Evolutionary conservation across 2,797 vertebrate genomes (phyloP).

Genomic region (Threskiornis aethiopicus): DNA sequence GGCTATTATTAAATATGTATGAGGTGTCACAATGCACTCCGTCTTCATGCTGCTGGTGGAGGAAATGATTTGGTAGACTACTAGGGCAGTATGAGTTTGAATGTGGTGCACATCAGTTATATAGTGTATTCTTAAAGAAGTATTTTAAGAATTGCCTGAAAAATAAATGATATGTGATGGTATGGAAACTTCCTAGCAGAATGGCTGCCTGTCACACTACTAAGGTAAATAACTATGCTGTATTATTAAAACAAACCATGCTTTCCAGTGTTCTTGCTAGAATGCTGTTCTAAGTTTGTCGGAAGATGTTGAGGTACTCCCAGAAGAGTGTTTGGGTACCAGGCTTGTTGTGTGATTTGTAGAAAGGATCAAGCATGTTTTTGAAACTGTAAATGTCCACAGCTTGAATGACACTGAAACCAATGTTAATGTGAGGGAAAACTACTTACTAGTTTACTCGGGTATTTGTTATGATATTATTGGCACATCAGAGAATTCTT

Average conservation of each 20-base stretch:
- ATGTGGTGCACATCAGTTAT: neutral
- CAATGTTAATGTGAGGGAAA: neutral
- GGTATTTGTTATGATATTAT: conserved; percentile 26
- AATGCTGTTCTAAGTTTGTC: neutral
- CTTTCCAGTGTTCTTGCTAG: neutral
- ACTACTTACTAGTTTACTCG: neutral
- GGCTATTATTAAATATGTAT: conserved; percentile 70
- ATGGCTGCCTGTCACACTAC: neutral
- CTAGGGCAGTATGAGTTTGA: neutral
- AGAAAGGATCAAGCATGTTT: neutral
- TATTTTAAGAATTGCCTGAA: neutral
- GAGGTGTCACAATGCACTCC: conserved; percentile 44
- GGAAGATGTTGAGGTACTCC: neutral
- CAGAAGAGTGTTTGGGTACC: neutral
- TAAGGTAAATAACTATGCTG: neutral
- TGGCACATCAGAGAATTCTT: conserved; percentile 17
- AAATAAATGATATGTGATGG: neutral
- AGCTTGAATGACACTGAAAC: neutral
- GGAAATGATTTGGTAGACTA: conserved; percentile 27
- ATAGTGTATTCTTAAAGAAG: neutral
- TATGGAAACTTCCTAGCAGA: neutral
- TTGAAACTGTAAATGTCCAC: neutral
- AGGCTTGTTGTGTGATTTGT: neutral
- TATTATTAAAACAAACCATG: neutral
- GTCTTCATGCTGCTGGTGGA: conserved; percentile 37